Evolutionary conservation across 2,888 invertebrate species (phyloP).

Genomic region (Mesopsocus fuscifrons): DNA sequence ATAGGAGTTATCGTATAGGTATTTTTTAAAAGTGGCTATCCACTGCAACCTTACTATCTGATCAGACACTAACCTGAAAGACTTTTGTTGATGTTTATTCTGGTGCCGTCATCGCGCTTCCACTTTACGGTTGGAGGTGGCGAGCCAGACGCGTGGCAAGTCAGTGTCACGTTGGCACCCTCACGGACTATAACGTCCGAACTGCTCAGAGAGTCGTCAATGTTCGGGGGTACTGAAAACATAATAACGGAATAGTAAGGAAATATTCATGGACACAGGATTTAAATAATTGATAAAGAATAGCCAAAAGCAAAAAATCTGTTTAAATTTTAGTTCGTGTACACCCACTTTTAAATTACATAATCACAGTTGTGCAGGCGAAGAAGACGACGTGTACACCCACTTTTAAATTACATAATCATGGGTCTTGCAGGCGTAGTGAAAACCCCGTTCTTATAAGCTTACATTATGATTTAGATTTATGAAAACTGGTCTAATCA

Average conservation of each 20-base stretch:
- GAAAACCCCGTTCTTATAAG: too few relatives aligned
- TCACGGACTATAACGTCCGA: constrained; percentile 83
- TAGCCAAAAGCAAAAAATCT: constrained; percentile 10
- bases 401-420: too few relatives aligned
- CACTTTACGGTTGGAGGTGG: constrained; percentile 78
- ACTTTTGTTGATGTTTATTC: constrained; percentile 55
- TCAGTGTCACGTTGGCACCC: constrained; percentile 72
- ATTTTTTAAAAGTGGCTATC: too few relatives aligned
- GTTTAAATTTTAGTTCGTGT: too few relatives aligned
- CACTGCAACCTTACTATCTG: too few relatives aligned
- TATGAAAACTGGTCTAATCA: too few relatives aligned
- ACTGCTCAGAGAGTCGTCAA: constrained; percentile 76
- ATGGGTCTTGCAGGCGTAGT: too few relatives aligned
- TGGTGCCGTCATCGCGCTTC: constrained; percentile 76
- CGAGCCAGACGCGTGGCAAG: constrained; percentile 76
- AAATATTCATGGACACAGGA: constrained; percentile 2
- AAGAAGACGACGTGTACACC: too few relatives aligned
- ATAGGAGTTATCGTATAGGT: too few relatives aligned
- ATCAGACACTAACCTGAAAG: constrained; percentile 25
- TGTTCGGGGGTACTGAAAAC: constrained; percentile 70
- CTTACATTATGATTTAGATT: too few relatives aligned
- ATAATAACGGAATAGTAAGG: constrained; percentile 9
- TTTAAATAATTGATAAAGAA: constrained; percentile 9
- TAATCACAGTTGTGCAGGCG: too few relatives aligned
- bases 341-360: too few relatives aligned